These are phyloP conservation scores for Psix sp. DNA, from an alignment of 1,140 invertebrate genomes.

Conservation along the genomic window DNA sequence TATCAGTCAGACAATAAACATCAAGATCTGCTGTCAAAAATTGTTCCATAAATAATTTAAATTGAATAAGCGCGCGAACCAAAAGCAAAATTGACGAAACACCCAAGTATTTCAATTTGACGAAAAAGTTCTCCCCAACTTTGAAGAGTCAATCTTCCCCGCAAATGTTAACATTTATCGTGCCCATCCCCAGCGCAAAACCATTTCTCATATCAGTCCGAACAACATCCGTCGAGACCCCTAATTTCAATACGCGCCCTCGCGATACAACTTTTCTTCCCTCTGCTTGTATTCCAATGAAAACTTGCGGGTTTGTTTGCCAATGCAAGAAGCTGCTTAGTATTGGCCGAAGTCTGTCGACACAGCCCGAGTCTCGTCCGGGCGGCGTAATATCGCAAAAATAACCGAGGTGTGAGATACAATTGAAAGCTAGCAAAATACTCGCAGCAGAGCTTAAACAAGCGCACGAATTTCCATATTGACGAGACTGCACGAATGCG, in stretches of 20 bases:
- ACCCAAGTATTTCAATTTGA: too few species aligned
- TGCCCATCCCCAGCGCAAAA: conserved; percentile 14
- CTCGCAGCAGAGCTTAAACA: conserved; percentile 36
- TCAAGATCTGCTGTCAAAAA: too few species aligned
- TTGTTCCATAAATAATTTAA: too few species aligned
- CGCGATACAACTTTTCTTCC: conserved; percentile 22
- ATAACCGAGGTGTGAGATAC: conserved; percentile 8
- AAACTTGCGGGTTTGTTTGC: conserved; percentile 40
- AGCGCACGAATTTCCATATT: conserved; percentile 50
- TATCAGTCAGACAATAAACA: too few species aligned
- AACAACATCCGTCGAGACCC: conserved; percentile 21
- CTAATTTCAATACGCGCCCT: conserved; percentile 43
- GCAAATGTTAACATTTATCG: conserved; percentile 41
- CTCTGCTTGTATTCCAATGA: conserved; percentile 33
- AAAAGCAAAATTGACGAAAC: too few species aligned
- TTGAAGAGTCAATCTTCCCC: conserved; percentile 26
- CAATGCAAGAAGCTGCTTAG: conserved; percentile 24
- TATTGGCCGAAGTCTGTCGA: conserved; percentile 41
- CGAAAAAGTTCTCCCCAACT: neutral
- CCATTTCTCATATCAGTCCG: conserved; percentile 37
- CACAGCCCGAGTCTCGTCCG: conserved; percentile 7
- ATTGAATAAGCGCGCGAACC: too few species aligned
- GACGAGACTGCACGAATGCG: too few species aligned
- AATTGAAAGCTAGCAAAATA: too few species aligned
- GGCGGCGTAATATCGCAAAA: conserved; percentile 44